Conservation (phyloP, 2,113 vertebrate genomes). For the Chitala chitala region DNA sequence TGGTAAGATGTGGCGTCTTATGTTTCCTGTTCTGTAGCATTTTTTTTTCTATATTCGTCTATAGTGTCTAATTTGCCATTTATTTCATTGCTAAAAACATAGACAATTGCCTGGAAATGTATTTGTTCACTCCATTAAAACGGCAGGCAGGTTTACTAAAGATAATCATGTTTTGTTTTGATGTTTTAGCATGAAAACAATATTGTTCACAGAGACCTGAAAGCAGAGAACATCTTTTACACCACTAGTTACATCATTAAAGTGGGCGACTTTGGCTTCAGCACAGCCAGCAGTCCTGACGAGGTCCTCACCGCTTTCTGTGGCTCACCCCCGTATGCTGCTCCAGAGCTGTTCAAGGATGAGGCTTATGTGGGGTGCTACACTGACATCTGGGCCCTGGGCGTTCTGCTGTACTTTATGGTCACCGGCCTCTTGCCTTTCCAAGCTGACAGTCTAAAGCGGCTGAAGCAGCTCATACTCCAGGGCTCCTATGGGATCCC, state of each 20-base stretch:
- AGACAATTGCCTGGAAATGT: no score
- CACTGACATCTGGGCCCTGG: constrained; percentile 69
- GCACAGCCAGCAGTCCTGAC: constrained; percentile 39
- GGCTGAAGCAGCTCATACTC: constrained; percentile 61
- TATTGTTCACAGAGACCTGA: constrained; percentile 69
- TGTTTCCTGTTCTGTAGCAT: background rate
- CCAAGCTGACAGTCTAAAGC: constrained; percentile 51
- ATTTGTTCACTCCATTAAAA: background rate
- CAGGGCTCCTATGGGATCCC: constrained; percentile 63
- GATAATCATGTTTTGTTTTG: background rate
- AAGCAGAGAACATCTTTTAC: constrained; percentile 69
- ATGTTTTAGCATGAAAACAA: constrained; percentile 60
- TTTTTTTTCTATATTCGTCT: background rate
- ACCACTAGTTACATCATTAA: constrained; percentile 65
- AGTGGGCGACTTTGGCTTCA: constrained; percentile 71
- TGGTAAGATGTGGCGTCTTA: constrained; percentile 53
- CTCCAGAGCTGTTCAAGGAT: constrained; percentile 63
- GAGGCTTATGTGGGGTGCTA: constrained; percentile 57
- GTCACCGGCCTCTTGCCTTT: constrained; percentile 63
- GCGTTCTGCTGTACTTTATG: constrained; percentile 67
- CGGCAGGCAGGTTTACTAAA: no score
- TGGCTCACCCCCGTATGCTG: constrained; percentile 66
- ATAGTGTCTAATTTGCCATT: background rate
- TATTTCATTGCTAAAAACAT: background rate
- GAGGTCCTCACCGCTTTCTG: constrained; percentile 62